Conservation (phyloP, 2,113 vertebrate genomes). For the Crotophaga sulcirostris region DNA sequence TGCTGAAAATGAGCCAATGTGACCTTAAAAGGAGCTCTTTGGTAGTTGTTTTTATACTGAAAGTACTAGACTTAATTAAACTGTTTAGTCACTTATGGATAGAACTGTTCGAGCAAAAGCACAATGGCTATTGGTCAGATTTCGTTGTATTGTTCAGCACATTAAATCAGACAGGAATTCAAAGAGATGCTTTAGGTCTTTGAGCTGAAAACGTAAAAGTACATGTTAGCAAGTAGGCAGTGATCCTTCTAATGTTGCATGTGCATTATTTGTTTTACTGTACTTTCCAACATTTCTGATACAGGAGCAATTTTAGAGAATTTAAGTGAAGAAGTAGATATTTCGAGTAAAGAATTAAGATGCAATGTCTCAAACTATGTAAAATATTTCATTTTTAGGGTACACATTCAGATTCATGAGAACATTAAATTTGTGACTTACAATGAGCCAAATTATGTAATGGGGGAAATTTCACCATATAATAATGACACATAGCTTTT, state of each 20-base stretch:
- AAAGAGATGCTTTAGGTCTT: neutral
- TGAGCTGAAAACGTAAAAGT: neutral
- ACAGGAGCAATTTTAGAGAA: neutral
- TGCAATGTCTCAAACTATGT: neutral
- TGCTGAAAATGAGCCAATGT: neutral
- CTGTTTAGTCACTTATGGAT: neutral
- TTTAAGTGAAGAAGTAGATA: neutral
- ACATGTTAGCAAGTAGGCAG: neutral
- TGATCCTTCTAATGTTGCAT: neutral
- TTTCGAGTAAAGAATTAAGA: neutral
- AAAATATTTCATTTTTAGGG: neutral
- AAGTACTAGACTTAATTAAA: neutral
- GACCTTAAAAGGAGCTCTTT: neutral
- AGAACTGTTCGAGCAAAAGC: neutral
- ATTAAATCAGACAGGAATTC: neutral
- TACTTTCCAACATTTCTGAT: neutral
- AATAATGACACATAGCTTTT: neutral
- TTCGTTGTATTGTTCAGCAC: neutral
- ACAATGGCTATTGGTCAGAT: neutral
- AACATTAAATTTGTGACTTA: neutral
- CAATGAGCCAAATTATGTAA: neutral
- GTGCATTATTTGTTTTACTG: neutral
- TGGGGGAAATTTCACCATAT: neutral
- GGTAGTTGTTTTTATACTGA: neutral
- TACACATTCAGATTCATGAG: neutral